A percentile compares a stretch with the other conserved stretches of the same genome.
Evolutionary conservation across 2,888 invertebrate genomes (phyloP).

Genomic region (Charanyca ferruginea): DNA sequence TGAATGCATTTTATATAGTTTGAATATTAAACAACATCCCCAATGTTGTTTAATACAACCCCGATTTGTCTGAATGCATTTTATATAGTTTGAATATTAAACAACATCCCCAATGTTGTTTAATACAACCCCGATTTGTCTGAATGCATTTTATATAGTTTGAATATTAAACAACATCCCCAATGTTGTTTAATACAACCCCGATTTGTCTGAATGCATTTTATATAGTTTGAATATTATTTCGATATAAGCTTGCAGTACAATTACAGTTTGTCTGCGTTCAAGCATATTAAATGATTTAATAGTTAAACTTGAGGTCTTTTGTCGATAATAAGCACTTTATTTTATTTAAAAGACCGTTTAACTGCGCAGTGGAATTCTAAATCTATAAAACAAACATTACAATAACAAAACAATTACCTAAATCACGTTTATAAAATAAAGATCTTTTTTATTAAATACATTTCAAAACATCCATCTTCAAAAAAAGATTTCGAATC

Average conservation of each 20-base stretch:
- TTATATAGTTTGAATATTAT: neutral
- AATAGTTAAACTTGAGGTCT: constrained; percentile 6
- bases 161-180: no score
- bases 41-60: no score
- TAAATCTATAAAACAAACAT: constrained; percentile 38
- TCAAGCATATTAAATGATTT: constrained; percentile 1
- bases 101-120: no score
- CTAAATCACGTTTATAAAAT: constrained; percentile 34
- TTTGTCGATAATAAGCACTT: constrained; percentile 14
- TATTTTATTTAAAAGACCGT: constrained; percentile 21
- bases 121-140: no score
- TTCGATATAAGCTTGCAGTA: neutral
- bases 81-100: no score
- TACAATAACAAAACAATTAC: constrained; percentile 26
- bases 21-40: no score
- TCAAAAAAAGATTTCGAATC: constrained; percentile 1
- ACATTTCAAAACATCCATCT: constrained; percentile 25
- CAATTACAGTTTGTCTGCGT: neutral
- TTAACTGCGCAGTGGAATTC: constrained; percentile 34
- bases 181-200: no score
- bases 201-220: no score
- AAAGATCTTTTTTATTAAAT: constrained; percentile 41
- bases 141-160: no score
- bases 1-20: no score
- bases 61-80: no score